Percentiles rank a stretch among this genome's conserved stretches.
Conservation (phyloP, 2,888 invertebrate genomes). For the Agrotis clavis region DNA sequence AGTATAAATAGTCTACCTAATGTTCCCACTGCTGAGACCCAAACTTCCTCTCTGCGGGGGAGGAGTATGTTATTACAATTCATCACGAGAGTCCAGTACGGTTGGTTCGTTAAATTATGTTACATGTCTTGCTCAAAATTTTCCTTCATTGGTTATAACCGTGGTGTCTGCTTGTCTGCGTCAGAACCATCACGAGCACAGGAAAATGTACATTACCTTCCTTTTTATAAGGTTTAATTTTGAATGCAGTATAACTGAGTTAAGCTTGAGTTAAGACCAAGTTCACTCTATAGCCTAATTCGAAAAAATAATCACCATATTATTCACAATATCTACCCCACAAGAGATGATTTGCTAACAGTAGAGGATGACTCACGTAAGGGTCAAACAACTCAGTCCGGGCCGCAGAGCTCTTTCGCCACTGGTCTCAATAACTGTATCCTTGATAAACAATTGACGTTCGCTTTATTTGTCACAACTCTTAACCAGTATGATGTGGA, state of each 20-base stretch:
- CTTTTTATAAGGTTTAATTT: no score
- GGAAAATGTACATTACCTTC: no score
- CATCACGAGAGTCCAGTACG: background rate
- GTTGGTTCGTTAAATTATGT: background rate
- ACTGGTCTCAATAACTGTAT: constrained; percentile 52
- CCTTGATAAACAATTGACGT: constrained; percentile 52
- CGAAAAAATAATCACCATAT: background rate
- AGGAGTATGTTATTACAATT: background rate
- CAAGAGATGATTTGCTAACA: constrained; percentile 47
- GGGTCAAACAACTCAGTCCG: constrained; percentile 66
- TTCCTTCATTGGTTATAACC: background rate
- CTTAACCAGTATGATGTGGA: constrained; percentile 38
- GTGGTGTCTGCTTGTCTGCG: background rate
- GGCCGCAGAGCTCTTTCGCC: constrained; percentile 39
- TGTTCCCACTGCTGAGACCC: background rate
- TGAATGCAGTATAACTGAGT: no score
- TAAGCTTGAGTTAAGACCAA: no score
- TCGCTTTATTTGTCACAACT: constrained; percentile 29
- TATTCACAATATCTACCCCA: constrained; percentile 2
- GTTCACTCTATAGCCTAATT: background rate
- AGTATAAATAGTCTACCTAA: no score
- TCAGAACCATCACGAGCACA: background rate
- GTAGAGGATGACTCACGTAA: constrained; percentile 61
- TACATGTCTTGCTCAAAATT: background rate
- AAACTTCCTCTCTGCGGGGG: background rate